phyloP scores from a whole-genome alignment of 2,797 vertebrate genomes.

The Tauraco hartlaubi region DNA sequence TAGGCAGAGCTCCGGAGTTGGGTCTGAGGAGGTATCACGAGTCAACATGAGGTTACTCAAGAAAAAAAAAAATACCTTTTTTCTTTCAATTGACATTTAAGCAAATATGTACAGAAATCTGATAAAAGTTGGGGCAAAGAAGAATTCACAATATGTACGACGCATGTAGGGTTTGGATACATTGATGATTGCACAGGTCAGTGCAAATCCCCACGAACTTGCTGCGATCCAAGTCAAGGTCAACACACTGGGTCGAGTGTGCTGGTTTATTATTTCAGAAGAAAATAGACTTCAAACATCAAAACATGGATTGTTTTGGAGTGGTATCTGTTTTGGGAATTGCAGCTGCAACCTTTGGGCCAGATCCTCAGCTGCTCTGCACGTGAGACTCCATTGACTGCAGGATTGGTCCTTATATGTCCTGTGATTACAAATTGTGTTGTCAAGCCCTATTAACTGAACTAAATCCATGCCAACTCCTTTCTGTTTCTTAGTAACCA shows the following conservation, averaged over 20 bases:
- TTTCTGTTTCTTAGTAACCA: conserved; percentile 88
- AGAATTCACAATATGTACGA: not conserved
- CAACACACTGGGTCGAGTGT: not conserved
- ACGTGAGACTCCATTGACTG: not conserved
- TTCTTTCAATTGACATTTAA: not conserved
- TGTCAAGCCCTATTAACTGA: not conserved
- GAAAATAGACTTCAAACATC: not conserved
- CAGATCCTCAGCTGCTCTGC: not conserved
- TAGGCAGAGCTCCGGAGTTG: not conserved
- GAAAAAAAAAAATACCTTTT: not conserved
- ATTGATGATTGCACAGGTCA: not conserved
- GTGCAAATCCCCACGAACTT: not conserved
- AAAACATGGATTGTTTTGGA: not conserved
- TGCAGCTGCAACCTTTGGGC: not conserved
- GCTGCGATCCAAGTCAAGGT: not conserved
- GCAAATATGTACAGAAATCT: not conserved
- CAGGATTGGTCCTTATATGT: not conserved
- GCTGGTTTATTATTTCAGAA: not conserved
- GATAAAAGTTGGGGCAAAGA: not conserved
- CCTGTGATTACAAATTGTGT: not conserved
- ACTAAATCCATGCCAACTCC: conserved; percentile 57
- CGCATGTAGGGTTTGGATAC: not conserved
- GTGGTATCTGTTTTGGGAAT: not conserved
- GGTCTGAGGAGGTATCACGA: not conserved
- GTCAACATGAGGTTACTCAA: not conserved